Base-by-base conservation (phyloP, 2,888 invertebrate species). In the Nematopogon swammerdamellus region DNA sequence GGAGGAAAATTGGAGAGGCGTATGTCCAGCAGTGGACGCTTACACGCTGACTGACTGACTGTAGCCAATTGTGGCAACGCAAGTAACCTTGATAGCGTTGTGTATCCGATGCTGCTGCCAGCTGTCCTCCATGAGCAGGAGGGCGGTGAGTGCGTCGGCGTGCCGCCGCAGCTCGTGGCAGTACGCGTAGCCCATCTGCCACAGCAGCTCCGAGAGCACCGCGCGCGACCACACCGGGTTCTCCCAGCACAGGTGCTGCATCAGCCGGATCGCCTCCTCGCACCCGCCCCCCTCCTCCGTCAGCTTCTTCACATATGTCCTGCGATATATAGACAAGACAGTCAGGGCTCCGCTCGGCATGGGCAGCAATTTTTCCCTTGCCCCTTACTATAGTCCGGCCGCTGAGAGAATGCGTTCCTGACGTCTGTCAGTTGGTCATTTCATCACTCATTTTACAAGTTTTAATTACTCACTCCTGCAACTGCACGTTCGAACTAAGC, bases 161-260 rank as follows among this genome's bases (percentile, higher is more conserved):
- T 95, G 94, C 56, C 95, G 92, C 46, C 95, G 84, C 66, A 97
- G 82, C 70, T 97, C 97, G 67, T 96, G 95, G 57, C 95, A 94
- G 72, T 95, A 97, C 2, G 95, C 93, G 69, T 89, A 92, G 36
- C 90, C 88, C 68, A 85, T 84, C 63, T 95, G 92, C 94, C 95
- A 95, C 51, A 97, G 79, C 44, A 97, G 76, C 76, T 97, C 97
- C 45, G 91, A 88, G 36, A 97, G 84, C 46, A 95, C 92, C 17
- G 87, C 85, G 54, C 92, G 88, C 25, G 96, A 96, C 75, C 97
- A 94, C 58, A 89, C 89, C 19, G 95, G 94, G 77, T 97, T 96
- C 72, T 97, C 97, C 97, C 97, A 97, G 63, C 94, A 93, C 68
- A 95, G 88, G 73, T 92, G 97, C 80, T 96, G 92, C 36, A 97